Evolutionary conservation across 1,140 invertebrate genomes (phyloP).

Genomic region (Protaetia brevitarsis): DNA sequence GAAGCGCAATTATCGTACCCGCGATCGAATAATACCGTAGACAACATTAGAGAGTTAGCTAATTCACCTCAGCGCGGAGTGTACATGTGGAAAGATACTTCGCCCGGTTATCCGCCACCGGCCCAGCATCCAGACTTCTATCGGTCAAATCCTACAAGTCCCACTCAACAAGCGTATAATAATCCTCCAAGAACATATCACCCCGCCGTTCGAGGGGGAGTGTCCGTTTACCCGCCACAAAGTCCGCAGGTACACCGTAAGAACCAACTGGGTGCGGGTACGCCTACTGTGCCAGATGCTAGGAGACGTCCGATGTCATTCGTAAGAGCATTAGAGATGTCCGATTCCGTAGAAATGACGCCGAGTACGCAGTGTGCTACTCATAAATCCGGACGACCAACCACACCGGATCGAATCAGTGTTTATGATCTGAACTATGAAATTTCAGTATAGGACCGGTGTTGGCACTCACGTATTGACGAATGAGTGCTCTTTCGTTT

Average conservation of each 20-base stretch:
- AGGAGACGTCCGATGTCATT: constrained; percentile 83
- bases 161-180: constrained; percentile 60
- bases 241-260: constrained; percentile 60
- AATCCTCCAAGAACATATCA: constrained; percentile 53
- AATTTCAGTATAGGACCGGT: constrained; percentile 76
- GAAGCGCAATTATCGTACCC: constrained; percentile 55
- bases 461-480: constrained; percentile 47
- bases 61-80: constrained; percentile 79
- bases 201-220: constrained; percentile 61
- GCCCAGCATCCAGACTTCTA: constrained; percentile 40
- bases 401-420: constrained; percentile 79
- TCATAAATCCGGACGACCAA: constrained; percentile 47
- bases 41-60: constrained; percentile 72
- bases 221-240: constrained; percentile 65
- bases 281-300: constrained; percentile 44
- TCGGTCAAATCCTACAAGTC: constrained; percentile 74
- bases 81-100: constrained; percentile 81
- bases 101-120: constrained; percentile 47
- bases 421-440: constrained; percentile 96
- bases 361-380: constrained; percentile 36
- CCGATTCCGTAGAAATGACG: constrained; percentile 67
- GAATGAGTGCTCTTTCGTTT: constrained; percentile 37
- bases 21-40: constrained; percentile 60
- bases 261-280: constrained; percentile 29
- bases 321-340: constrained; percentile 86